Base-by-base conservation (phyloP, 1,140 invertebrate genomes). In the Rhynchophorus ferrugineus region DNA sequence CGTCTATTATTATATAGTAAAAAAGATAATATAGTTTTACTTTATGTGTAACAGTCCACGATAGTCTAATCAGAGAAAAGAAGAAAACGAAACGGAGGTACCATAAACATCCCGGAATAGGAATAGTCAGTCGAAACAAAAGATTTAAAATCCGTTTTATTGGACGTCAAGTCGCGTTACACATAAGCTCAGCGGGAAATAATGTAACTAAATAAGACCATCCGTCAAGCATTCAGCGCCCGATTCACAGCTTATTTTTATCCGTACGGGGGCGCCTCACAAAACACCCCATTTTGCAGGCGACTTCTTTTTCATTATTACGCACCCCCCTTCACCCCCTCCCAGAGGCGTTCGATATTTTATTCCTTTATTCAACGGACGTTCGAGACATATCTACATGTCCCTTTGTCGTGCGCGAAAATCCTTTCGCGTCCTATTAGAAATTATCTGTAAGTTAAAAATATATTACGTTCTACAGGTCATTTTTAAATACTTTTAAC, bases 241-340 rank as follows among this genome's bases (percentile, higher is more conserved):
- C 24, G 29, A 45, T 45, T 45, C 33, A 34, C 44, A 17, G 21
- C 21, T 21, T 17, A 21, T 48, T 48, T 17, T 48, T 36, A 48
- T 48, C 45, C 9, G 35, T 33, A 33, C 45, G 5, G 2, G 8
- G 16, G 7, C 19, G 20, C 7, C 6, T 42, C 21, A 22, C 39
- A 50, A 50, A 50, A 34, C 29, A 35, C 11, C 37, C 20, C 14
- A 50, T 50, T 50, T 50, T 22, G 17, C 48, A 43, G 37, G 37
- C 37, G 48, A 43, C 38, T 43, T 50, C 38, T 19, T 50, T 50
- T 43, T 43, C 48, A 50, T 50, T 50, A 50, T 43, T n/a, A n/a
- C n/a, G n/a, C n/a, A n/a, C n/a, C n/a, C n/a, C 39, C 18, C 16
- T 18, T 11, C 13, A 19, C 14, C 24, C 18, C n/a, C n/a, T n/a